phyloP scores from a whole-genome alignment of 2,113 vertebrate genomes.

The Laticauda laticaudata region DNA sequence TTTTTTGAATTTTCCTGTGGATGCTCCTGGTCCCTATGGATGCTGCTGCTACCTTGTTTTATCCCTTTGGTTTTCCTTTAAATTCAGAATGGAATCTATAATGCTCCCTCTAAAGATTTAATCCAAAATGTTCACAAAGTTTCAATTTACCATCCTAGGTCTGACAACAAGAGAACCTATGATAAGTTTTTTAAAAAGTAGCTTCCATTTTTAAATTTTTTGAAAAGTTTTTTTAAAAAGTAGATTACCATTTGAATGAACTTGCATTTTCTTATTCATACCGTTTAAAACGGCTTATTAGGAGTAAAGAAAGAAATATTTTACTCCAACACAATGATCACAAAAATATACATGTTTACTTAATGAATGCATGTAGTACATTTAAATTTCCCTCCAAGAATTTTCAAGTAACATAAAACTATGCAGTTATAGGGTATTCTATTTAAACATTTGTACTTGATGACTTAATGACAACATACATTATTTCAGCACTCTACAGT shows the following conservation, averaged over 20 bases:
- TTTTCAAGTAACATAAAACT: background rate
- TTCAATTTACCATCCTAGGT: background rate
- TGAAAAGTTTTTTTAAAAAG: background rate
- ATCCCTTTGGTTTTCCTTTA: background rate
- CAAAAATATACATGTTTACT: background rate
- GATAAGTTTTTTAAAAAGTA: background rate
- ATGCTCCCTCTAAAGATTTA: background rate
- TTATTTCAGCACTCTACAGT: background rate
- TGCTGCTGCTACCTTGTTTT: background rate
- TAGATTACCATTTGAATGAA: background rate
- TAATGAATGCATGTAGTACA: background rate
- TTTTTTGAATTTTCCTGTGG: background rate
- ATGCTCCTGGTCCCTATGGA: no score
- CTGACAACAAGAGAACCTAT: background rate
- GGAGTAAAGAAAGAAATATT: background rate
- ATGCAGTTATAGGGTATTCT: background rate
- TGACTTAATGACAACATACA: background rate
- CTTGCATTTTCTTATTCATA: background rate
- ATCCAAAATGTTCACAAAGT: background rate
- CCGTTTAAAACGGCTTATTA: background rate
- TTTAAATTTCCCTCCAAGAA: background rate
- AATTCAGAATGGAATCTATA: background rate
- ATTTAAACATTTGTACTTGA: background rate
- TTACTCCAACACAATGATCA: background rate
- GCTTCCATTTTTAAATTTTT: background rate